A percentile compares a stretch with the other conserved stretches of the same genome.
Evolutionary conservation across 2,113 vertebrate genomes (phyloP).

Genomic region (Numenius arquata): DNA sequence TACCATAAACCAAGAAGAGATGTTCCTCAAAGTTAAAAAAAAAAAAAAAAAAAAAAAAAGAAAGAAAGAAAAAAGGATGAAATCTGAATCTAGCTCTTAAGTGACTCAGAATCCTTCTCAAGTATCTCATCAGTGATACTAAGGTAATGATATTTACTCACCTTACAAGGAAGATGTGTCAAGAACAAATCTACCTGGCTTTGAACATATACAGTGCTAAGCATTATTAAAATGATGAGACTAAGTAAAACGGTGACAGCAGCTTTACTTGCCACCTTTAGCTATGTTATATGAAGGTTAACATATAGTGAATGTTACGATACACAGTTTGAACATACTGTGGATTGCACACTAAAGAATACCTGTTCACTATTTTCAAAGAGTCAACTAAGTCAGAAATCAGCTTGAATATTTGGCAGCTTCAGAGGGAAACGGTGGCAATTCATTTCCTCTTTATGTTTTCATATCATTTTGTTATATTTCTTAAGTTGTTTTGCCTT

Average conservation of each 20-base stretch:
- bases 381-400: background rate
- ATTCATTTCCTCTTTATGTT: background rate
- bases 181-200: background rate
- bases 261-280: background rate
- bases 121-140: background rate
- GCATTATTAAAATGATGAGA: background rate
- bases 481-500: background rate
- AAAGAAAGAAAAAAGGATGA: background rate
- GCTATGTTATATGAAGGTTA: background rate
- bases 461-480: background rate
- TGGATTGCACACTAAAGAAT: background rate
- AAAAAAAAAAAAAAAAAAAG: background rate
- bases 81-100: background rate
- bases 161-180: background rate
- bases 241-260: background rate
- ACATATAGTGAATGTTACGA: background rate
- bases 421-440: background rate
- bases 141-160: background rate
- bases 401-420: background rate
- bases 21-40: background rate
- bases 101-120: background rate
- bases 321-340: background rate
- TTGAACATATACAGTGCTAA: background rate
- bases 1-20: background rate
- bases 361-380: background rate